These are phyloP conservation scores for Hozukius guyotensis DNA, from an alignment of 2,797 vertebrate species.

Conservation along the genomic window DNA sequence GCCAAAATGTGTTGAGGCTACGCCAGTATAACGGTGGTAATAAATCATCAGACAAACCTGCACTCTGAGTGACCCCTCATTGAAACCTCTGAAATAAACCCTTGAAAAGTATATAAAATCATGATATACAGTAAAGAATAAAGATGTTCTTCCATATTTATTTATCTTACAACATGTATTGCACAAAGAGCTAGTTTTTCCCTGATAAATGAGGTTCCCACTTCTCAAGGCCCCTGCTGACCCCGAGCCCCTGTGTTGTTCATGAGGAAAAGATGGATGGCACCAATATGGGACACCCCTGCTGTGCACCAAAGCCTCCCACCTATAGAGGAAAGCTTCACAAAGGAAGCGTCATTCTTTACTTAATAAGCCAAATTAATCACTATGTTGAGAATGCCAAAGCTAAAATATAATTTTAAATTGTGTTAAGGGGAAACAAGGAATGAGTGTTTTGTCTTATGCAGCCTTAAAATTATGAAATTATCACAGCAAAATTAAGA, in stretches of 20 bases:
- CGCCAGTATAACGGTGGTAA: background rate
- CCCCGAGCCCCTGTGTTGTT: background rate
- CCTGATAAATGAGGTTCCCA: background rate
- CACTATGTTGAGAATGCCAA: background rate
- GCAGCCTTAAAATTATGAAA: background rate
- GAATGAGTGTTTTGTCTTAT: background rate
- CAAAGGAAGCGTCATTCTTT: background rate
- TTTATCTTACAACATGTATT: background rate
- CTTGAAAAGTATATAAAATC: background rate
- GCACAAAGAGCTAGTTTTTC: background rate
- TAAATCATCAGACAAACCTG: background rate
- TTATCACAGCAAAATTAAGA: background rate
- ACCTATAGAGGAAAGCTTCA: background rate
- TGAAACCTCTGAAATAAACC: background rate
- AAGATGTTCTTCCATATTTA: background rate
- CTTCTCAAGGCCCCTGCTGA: background rate
- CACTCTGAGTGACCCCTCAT: background rate
- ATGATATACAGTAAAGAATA: background rate
- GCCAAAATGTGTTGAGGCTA: background rate
- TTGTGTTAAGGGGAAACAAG: background rate
- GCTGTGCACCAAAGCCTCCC: background rate
- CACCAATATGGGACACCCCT: background rate
- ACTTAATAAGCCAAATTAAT: background rate
- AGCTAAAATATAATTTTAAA: background rate
- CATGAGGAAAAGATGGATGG: conserved; percentile 13